Percentiles rank a stretch among this genome's conserved stretches.
These are phyloP conservation scores for Aphelinus atriplicis DNA, from an alignment of 1,140 invertebrate genomes.

Conservation along the genomic window DNA sequence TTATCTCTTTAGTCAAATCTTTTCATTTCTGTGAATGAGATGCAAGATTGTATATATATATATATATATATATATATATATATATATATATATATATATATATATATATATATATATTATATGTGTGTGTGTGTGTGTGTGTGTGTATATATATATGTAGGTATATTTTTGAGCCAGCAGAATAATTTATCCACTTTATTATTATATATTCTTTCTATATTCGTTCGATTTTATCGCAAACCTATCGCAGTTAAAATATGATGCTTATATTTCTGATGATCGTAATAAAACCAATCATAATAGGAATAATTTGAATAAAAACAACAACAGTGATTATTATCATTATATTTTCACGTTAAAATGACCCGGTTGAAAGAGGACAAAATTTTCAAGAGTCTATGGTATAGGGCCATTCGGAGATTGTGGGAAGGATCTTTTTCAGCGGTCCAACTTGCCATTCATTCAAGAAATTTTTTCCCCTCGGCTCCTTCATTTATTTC, in stretches of 20 bases:
- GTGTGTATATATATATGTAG: no score
- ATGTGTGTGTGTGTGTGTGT: not conserved
- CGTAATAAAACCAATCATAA: not conserved
- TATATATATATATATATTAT: no score
- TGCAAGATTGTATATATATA: no score
- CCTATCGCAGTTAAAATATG: conserved; percentile 11
- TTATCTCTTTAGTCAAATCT: no score
- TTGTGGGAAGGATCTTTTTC: not conserved
- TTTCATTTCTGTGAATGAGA: no score
- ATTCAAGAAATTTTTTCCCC: no score
- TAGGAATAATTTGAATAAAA: not conserved
- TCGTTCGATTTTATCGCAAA: conserved; percentile 11
- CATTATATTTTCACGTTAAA: conserved; percentile 5
- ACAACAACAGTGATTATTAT: not conserved
- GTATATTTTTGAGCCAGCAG: no score
- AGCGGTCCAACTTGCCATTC: no score
- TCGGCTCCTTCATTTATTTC: no score
- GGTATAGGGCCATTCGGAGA: not conserved
- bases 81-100: not conserved
- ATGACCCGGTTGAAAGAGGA: not conserved
- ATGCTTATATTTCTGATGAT: conserved; percentile 1
- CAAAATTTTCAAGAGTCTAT: not conserved
- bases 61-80: no score
- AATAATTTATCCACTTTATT: not conserved
- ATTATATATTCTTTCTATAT: not conserved